These are phyloP conservation scores for Hylaeus anthracinus DNA, from an alignment of 1,140 invertebrate species.

Conservation along the genomic window DNA sequence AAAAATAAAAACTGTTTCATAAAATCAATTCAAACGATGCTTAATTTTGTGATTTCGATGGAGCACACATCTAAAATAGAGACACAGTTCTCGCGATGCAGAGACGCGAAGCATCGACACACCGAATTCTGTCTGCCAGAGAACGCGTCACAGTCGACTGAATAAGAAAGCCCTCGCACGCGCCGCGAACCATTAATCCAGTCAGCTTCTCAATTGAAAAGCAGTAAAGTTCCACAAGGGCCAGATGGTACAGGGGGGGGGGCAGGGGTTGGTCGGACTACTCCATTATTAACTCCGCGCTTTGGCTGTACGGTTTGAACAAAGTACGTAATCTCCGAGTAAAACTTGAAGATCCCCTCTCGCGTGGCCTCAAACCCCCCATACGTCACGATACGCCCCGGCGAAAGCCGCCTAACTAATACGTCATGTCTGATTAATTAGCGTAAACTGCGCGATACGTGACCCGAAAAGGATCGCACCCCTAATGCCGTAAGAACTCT, in stretches of 20 bases:
- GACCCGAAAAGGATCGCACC: not conserved
- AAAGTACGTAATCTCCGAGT: conserved; percentile 5
- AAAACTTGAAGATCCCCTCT: conserved; percentile 9
- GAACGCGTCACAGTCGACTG: not conserved
- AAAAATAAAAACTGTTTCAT: too few species aligned
- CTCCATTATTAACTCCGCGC: conserved; percentile 12
- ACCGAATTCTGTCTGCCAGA: conserved; percentile 3
- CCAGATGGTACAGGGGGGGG: not conserved
- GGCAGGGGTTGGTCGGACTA: not conserved
- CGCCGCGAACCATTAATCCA: conserved; percentile 7
- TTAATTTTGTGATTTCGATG: too few species aligned
- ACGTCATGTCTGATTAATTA: conserved; percentile 11
- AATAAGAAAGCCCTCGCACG: not conserved
- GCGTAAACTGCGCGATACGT: conserved; percentile 3
- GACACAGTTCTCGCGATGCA: not conserved
- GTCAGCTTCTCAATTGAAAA: conserved; percentile 10
- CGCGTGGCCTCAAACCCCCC: not conserved
- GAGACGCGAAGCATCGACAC: not conserved
- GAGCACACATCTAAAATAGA: too few species aligned
- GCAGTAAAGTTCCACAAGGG: not conserved
- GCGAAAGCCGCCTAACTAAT: not conserved
- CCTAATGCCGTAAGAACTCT: not conserved
- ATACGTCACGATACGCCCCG: not conserved
- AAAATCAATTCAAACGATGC: too few species aligned
- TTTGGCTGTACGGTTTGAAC: not conserved